Percentiles rank a stretch among this genome's conserved stretches.
Conservation (phyloP, 2,888 invertebrate genomes). For the Smittia sp. region DNA sequence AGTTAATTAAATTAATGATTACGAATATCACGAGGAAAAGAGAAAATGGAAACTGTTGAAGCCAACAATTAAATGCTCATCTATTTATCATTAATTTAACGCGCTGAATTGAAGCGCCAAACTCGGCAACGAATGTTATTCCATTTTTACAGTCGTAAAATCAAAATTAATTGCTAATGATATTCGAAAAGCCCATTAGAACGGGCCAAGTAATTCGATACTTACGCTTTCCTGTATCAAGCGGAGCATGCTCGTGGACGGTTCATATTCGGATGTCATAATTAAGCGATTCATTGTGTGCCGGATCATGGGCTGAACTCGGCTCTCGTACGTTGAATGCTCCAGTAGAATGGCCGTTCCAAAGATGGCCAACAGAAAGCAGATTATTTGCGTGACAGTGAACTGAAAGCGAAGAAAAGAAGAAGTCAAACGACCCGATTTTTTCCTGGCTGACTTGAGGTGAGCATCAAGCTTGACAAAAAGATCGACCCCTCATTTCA, state of each 20-base stretch:
- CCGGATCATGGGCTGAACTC: conserved; percentile 72
- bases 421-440: conserved; percentile 14
- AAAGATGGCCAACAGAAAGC: conserved; percentile 68
- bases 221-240: conserved; percentile 83
- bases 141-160: conserved; percentile 1
- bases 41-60: background rate
- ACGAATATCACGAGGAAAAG: background rate
- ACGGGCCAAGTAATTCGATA: conserved; percentile 42
- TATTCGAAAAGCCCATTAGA: background rate
- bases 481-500: background rate
- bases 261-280: conserved; percentile 70
- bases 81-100: background rate
- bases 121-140: background rate
- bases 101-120: background rate
- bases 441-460: background rate
- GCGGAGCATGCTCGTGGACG: conserved; percentile 65
- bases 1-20: conserved; percentile 8
- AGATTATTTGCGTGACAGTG: conserved; percentile 67
- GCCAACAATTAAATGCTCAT: conserved; percentile 5
- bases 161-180: background rate
- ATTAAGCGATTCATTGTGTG: conserved; percentile 70
- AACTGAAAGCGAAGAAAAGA: conserved; percentile 58
- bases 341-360: conserved; percentile 76
- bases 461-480: background rate
- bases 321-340: conserved; percentile 76